Conservation (phyloP, 2,888 invertebrate species). For the Luperina nickerlii region DNA sequence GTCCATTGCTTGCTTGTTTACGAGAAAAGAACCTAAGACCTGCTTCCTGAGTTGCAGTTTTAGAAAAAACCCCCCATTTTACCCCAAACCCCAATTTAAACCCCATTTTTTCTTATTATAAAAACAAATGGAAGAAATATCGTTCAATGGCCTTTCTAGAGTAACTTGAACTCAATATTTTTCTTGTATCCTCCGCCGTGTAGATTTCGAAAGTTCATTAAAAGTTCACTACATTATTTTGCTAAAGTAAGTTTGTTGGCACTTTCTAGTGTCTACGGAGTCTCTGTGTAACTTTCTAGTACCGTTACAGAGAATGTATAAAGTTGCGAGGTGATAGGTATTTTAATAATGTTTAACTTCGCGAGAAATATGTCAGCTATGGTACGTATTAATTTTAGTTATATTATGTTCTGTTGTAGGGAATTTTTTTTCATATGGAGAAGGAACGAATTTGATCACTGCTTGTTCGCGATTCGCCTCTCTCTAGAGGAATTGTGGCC, state of each 20-base stretch:
- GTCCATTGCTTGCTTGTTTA: no score
- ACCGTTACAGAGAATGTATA: conserved; percentile 2
- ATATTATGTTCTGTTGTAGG: background rate
- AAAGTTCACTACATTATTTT: conserved; percentile 49
- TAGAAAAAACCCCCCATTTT: background rate
- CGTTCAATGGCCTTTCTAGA: background rate
- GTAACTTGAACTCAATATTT: conserved; percentile 39
- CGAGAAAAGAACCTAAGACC: no score
- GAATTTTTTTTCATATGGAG: background rate
- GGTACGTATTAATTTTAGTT: background rate
- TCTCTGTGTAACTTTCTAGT: conserved; percentile 16
- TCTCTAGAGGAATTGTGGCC: no score
- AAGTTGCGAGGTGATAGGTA: conserved; percentile 20
- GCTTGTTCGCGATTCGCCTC: no score
- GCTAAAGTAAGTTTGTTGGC: conserved; percentile 14
- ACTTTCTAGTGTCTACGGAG: conserved; percentile 19
- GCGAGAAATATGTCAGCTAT: conserved; percentile 5
- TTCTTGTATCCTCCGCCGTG: conserved; percentile 39
- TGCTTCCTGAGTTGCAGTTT: background rate
- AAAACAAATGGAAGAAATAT: background rate
- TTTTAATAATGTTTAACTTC: conserved; percentile 26
- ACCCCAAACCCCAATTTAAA: no score
- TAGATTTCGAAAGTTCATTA: conserved; percentile 55
- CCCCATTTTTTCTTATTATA: background rate
- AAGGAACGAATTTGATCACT: background rate